Evolutionary conservation across 2,797 vertebrate species (phyloP).

Genomic region (Siniperca obscura): DNA sequence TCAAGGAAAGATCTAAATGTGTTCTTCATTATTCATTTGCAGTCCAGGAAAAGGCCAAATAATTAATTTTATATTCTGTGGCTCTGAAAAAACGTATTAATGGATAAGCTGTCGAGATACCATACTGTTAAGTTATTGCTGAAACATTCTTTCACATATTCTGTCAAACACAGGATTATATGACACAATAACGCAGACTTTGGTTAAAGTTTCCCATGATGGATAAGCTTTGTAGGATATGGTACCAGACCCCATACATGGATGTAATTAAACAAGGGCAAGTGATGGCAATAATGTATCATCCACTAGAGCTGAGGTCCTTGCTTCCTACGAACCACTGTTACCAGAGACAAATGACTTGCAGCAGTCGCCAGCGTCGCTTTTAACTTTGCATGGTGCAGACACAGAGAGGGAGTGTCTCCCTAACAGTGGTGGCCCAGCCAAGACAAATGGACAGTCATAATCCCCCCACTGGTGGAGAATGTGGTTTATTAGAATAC

Average conservation of each 20-base stretch:
- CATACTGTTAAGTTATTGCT: constrained; percentile 70
- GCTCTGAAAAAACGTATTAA: constrained; percentile 68
- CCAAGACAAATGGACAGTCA: constrained; percentile 81
- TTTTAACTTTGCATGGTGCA: constrained; percentile 72
- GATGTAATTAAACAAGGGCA: constrained; percentile 81
- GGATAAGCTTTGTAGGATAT: constrained; percentile 71
- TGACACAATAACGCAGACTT: constrained; percentile 72
- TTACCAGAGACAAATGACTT: constrained; percentile 80
- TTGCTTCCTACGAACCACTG: constrained; percentile 69
- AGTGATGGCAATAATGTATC: constrained; percentile 76
- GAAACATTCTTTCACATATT: constrained; percentile 70
- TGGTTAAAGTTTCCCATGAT: constrained; percentile 73
- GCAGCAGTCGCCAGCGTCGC: constrained; percentile 70
- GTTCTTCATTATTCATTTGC: constrained; percentile 65
- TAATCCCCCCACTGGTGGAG: constrained; percentile 73
- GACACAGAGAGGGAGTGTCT: constrained; percentile 62
- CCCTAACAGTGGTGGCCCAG: constrained; percentile 71
- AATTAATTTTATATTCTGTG: constrained; percentile 60
- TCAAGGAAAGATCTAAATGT: constrained; percentile 37
- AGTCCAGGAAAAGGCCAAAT: constrained; percentile 48
- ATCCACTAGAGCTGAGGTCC: constrained; percentile 71
- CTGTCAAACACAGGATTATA: constrained; percentile 77
- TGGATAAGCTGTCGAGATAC: constrained; percentile 70
- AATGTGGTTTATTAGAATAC: constrained; percentile 75
- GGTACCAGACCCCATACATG: constrained; percentile 74